A percentile compares a stretch with the other conserved stretches of the same genome.
Conservation (phyloP, 2,113 vertebrate genomes). For the Plectropomus leopardus region DNA sequence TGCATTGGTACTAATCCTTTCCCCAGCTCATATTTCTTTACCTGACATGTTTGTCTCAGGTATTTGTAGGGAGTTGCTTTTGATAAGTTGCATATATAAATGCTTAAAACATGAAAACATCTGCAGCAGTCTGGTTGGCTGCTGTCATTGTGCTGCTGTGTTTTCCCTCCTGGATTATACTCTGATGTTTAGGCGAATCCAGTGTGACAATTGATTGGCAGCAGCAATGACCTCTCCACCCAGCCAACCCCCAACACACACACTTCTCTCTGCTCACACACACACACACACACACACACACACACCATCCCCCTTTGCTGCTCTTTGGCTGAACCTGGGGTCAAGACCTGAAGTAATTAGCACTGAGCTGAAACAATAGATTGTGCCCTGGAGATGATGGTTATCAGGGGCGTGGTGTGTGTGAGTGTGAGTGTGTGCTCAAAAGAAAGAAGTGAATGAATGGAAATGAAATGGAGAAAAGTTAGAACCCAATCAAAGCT, state of each 20-base stretch:
- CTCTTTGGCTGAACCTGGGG: conserved; percentile 69
- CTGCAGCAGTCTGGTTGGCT: conserved; percentile 20
- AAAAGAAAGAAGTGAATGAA: conserved; percentile 42
- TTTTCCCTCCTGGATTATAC: conserved; percentile 43
- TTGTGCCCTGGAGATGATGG: conserved; percentile 70
- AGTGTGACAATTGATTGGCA: conserved; percentile 76
- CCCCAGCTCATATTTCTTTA: background rate
- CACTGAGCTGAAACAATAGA: conserved; percentile 81
- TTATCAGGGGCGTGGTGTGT: conserved; percentile 67
- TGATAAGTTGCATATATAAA: background rate
- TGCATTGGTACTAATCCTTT: background rate
- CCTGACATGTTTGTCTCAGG: background rate
- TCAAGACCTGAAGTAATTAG: conserved; percentile 81
- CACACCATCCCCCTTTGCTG: conserved; percentile 50
- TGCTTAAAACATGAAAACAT: background rate
- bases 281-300: conserved; percentile 19
- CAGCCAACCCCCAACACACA: conserved; percentile 22
- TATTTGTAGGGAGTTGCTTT: conserved; percentile 1
- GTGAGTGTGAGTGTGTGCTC: background rate
- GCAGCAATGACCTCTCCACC: conserved; percentile 69
- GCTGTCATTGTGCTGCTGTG: conserved; percentile 30
- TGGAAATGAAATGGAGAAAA: conserved; percentile 21
- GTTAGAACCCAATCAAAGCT: conserved; percentile 16
- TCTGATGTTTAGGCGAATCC: conserved; percentile 51
- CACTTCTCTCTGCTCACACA: background rate